phyloP scores from a whole-genome alignment of 2,797 vertebrate species.

The Synaphobranchus kaupii region DNA sequence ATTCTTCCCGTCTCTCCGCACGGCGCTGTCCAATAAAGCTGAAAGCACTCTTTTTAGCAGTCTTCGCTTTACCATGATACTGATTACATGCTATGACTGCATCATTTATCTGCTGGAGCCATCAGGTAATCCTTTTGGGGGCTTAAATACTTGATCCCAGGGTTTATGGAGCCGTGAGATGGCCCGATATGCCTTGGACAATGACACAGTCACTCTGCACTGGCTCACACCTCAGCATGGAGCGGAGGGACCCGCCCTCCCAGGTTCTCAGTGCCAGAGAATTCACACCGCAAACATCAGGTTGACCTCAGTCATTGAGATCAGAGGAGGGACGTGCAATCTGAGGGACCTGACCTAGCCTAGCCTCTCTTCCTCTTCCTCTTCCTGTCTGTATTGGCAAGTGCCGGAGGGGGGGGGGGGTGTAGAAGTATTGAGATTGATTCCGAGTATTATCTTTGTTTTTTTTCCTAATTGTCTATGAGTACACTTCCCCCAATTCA shows the following conservation, averaged over 20 bases:
- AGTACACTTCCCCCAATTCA: neutral
- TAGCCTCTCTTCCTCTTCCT: neutral
- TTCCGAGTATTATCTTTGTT: neutral
- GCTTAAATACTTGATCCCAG: neutral
- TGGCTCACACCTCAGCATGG: neutral
- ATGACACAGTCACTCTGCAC: neutral
- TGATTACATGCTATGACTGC: neutral
- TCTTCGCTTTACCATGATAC: neutral
- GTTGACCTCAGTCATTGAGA: neutral
- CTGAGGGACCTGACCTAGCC: neutral
- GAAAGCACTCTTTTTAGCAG: neutral
- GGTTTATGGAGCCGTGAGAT: neutral
- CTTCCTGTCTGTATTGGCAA: conserved; percentile 20
- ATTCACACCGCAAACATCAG: neutral
- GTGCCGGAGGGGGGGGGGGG: neutral
- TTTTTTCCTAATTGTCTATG: neutral
- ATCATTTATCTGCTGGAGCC: neutral
- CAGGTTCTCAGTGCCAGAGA: neutral
- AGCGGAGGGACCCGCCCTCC: neutral
- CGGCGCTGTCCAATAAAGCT: neutral
- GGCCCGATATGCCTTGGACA: neutral
- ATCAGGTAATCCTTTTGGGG: neutral
- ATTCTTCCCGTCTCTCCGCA: too few relatives aligned
- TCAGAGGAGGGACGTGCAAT: conserved; percentile 8
- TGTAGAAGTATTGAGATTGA: neutral